Base-by-base conservation (phyloP, 2,113 vertebrate species). In the Anolis carolinensis region DNA sequence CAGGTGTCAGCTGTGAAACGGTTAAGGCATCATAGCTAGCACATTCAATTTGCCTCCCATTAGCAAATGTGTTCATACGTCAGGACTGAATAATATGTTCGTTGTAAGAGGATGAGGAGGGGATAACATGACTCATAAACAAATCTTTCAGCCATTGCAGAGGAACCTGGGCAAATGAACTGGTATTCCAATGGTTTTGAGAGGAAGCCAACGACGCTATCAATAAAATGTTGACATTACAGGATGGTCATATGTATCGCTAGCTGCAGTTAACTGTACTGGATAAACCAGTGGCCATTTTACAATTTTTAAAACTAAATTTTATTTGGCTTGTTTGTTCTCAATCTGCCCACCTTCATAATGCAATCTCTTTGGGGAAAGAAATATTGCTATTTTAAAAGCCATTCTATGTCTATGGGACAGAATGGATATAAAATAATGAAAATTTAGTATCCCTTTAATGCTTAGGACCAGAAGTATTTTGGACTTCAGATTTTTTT, bases 1-100 rank as follows among this genome's bases (percentile, higher is more conserved):
- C 85, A 86, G 55, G 55, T 74, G 70, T 81, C 70, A 81, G 79
- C 79, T 86, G 79, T 86, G 71, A 25, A 81, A 75, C n/a, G 67
- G n/a, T 74, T 65, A 74, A 67, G 18, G 10, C 59, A 32, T 34
- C 71, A 63, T 10, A 65, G 39, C 34, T 44, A 65, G 11, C 55
- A 50, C n/a, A 75, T 67, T 23, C 65, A 71, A 34, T 16, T 62
- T 75, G 36, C 23, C 62, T 75, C 5, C 59, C 39, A 86, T 36
- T 81, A 48, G 73, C 36, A 80, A 73, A 4, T 63, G 36, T 81
- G n/a, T 67, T 63, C 21, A 50, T 30, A 73, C 27, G 18, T 39
- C 44, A 81, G 39, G 14, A 86, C 30, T 14, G 7, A 74, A 75
- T 27, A 14, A 71, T 34, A 44, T 34, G 14, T 72, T 72, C 34